These are phyloP conservation scores for Meriones unguiculatus DNA, from an alignment of 2,113 vertebrate genomes.

Conservation along the genomic window DNA sequence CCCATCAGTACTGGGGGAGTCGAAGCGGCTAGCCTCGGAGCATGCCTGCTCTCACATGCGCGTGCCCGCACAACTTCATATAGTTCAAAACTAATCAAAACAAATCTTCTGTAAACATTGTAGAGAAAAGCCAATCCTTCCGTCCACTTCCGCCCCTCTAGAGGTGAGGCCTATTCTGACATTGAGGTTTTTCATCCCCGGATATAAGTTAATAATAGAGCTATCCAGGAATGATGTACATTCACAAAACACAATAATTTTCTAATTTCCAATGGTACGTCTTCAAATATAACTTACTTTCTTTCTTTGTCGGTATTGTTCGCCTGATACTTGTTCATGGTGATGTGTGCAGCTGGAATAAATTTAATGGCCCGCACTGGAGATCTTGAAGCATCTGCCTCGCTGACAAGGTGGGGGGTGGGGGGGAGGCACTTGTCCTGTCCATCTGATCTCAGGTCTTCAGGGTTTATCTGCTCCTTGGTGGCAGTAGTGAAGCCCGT, in stretches of 20 bases:
- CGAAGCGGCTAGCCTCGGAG: not conserved
- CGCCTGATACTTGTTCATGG: not conserved
- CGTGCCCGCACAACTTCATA: too few relatives aligned
- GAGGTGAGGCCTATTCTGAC: not conserved
- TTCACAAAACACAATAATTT: not conserved
- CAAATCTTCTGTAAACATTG: not conserved
- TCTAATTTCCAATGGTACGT: not conserved
- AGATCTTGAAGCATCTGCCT: not conserved
- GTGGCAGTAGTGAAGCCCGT: not conserved
- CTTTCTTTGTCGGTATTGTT: not conserved
- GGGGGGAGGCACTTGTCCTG: not conserved
- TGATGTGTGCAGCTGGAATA: not conserved
- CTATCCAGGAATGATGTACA: too few relatives aligned
- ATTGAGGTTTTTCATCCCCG: not conserved
- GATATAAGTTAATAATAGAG: not conserved
- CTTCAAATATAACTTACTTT: not conserved
- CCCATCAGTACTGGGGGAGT: too few relatives aligned
- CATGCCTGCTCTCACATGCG: not conserved
- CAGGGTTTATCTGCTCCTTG: not conserved
- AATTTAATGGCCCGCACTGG: not conserved
- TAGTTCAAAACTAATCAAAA: not conserved
- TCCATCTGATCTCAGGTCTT: not conserved
- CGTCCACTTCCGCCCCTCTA: not conserved
- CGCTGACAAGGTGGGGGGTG: not conserved
- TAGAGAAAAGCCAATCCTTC: not conserved